These are phyloP conservation scores for Chloromyia formosa DNA, from an alignment of 2,888 invertebrate genomes.

Conservation along the genomic window DNA sequence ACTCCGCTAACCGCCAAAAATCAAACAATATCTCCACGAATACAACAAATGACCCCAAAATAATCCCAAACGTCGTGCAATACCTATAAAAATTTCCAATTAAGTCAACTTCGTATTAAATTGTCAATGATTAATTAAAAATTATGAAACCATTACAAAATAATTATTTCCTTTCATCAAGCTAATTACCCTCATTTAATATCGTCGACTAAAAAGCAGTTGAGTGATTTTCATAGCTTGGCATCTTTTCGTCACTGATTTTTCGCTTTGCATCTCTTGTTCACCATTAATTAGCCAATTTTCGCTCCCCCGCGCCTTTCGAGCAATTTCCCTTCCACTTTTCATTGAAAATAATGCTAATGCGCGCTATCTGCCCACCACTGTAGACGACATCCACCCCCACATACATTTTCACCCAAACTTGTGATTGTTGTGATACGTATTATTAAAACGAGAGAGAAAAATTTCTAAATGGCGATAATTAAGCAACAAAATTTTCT, in stretches of 20 bases:
- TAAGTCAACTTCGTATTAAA: slow-evolving; percentile 47
- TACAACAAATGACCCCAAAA: no score
- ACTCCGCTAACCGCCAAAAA: no score
- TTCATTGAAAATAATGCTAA: not conserved
- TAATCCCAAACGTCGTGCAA: no score
- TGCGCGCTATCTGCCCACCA: not conserved
- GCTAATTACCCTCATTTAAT: slow-evolving; percentile 51
- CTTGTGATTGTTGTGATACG: slow-evolving; percentile 27
- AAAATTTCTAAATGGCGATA: slow-evolving; percentile 36
- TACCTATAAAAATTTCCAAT: slow-evolving; percentile 42
- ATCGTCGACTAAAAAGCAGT: slow-evolving; percentile 35
- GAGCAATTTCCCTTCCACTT: not conserved
- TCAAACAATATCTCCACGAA: no score
- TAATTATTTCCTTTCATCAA: slow-evolving; percentile 52
- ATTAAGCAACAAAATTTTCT: slow-evolving; percentile 45
- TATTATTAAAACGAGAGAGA: slow-evolving; percentile 18
- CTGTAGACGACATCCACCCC: slow-evolving; percentile 3
- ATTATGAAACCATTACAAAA: slow-evolving; percentile 52
- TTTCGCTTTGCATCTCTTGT: slow-evolving; percentile 24
- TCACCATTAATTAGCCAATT: slow-evolving; percentile 43
- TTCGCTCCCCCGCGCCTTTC: slow-evolving; percentile 17
- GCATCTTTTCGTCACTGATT: slow-evolving; percentile 6
- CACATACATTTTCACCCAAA: slow-evolving; percentile 9
- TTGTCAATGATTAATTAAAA: slow-evolving; percentile 51
- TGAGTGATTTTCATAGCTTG: slow-evolving; percentile 32